Evolutionary conservation across 2,797 vertebrate species (phyloP), one percentile per base, ranked within the genome.

Genomic region (Zalophus californianus): DNA sequence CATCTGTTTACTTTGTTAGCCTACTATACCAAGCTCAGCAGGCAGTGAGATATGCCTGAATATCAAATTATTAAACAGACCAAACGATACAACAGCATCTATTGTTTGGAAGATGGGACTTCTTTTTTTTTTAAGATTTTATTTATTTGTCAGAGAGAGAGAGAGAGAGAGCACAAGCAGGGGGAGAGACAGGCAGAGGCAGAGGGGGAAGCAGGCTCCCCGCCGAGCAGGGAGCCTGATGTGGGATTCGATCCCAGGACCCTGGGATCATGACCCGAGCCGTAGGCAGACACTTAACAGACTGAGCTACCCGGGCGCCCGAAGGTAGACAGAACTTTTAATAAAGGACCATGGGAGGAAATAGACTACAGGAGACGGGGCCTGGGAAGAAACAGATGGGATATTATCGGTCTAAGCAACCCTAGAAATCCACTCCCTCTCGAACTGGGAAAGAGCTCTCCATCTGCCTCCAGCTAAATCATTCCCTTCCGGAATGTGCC

Each of bases 401-500:
- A 35, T 4, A 15, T 68, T 4, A 1, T 0, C 6, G 3, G 0
- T 60, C 64, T 21, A 27, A 7, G 12, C 9, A 84, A 38, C 7
- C 70, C 73, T 18, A 1, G 9, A 85, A 73, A 52, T 41, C 27
- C 16, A 35, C 9, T 25, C 3, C 14, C 16, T 86, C 18, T 48
- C 38, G 79, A 68, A 58, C 23, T 11, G 56, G 27, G 56, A 86
- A 85, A 27, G 12, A 73, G 4, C 7, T 75, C 68, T 90, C 48
- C 25, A 32, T 9, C 29, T 27, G 56, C 48, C 32, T 50, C 38
- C 7, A 50, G 25, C 16, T 70, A 14, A 77, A 48, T 5, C 4
- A 56, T 32, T 32, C 52, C 35, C 66, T 13, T 14, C 1, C 4
- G 21, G 54, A 35, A 41, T 0, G 10, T 3, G 0, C 13, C 3